These are phyloP conservation scores for Thymelicus sylvestris DNA, from an alignment of 2,888 invertebrate species.

Conservation along the genomic window DNA sequence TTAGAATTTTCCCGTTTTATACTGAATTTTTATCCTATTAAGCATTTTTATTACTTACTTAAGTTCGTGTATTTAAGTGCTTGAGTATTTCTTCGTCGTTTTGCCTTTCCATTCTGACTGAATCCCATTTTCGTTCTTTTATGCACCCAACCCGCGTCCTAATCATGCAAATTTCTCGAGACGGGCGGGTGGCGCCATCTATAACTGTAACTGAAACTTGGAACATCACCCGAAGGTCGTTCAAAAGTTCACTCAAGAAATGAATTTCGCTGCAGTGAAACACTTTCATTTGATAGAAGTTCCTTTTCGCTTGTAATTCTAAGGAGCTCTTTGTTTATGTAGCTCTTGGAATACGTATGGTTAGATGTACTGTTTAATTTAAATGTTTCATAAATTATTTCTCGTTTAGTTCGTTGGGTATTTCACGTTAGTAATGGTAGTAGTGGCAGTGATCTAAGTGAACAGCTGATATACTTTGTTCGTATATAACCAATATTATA, in stretches of 20 bases:
- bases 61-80: slow-evolving; percentile 11
- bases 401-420: not conserved
- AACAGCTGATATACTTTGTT: too few relatives aligned
- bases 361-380: slow-evolving; percentile 20
- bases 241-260: slow-evolving; percentile 76
- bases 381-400: slow-evolving; percentile 13
- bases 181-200: slow-evolving; percentile 61
- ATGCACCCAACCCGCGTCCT: slow-evolving; percentile 67
- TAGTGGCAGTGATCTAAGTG: too few relatives aligned
- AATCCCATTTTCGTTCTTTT: slow-evolving; percentile 49
- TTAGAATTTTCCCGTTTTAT: not conserved
- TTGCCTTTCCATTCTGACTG: slow-evolving; percentile 25
- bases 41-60: slow-evolving; percentile 4
- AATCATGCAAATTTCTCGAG: slow-evolving; percentile 79
- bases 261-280: slow-evolving; percentile 72
- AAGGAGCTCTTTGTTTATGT: slow-evolving; percentile 38
- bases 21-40: slow-evolving; percentile 6
- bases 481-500: too few relatives aligned
- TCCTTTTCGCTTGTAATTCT: slow-evolving; percentile 48
- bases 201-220: slow-evolving; percentile 76
- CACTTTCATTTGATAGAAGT: slow-evolving; percentile 72
- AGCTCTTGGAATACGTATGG: slow-evolving; percentile 18
- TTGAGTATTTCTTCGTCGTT: slow-evolving; percentile 33
- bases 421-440: not conserved
- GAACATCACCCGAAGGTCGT: slow-evolving; percentile 78